Conservation (phyloP, 2,113 vertebrate species). For the Paracanthobrama guichenoti region DNA sequence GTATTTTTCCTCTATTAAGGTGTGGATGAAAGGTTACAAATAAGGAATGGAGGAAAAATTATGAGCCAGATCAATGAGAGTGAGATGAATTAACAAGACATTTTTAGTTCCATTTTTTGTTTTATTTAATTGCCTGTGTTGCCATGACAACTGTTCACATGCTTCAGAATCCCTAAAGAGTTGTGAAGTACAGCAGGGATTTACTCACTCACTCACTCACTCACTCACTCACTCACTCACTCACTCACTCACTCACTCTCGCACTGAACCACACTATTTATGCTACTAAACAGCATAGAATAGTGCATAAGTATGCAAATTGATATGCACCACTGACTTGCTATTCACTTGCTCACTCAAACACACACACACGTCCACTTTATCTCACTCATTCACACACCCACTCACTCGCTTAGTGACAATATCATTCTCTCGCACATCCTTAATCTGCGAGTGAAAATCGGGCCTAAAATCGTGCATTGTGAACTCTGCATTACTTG, state of each 20-base stretch:
- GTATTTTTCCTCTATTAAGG: slow-evolving; percentile 2
- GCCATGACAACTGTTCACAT: slow-evolving; percentile 40
- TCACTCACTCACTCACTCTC: too few species aligned
- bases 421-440: too few species aligned
- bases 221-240: neutral
- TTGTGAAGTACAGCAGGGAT: slow-evolving; percentile 26
- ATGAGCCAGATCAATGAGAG: neutral
- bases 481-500: too few species aligned
- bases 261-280: neutral
- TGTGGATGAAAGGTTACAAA: slow-evolving; percentile 25
- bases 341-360: neutral
- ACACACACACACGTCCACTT: neutral
- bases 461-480: too few species aligned
- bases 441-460: too few species aligned
- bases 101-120: neutral
- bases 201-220: neutral
- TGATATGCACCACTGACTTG: neutral
- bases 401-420: neutral
- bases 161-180: slow-evolving; percentile 32
- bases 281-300: neutral
- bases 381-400: neutral
- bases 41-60: slow-evolving; percentile 9
- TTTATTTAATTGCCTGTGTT: slow-evolving; percentile 43
- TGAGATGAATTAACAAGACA: neutral
- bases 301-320: neutral